These are phyloP conservation scores for Synanthedon formicaeformis DNA, from an alignment of 2,888 invertebrate species.

Conservation along the genomic window DNA sequence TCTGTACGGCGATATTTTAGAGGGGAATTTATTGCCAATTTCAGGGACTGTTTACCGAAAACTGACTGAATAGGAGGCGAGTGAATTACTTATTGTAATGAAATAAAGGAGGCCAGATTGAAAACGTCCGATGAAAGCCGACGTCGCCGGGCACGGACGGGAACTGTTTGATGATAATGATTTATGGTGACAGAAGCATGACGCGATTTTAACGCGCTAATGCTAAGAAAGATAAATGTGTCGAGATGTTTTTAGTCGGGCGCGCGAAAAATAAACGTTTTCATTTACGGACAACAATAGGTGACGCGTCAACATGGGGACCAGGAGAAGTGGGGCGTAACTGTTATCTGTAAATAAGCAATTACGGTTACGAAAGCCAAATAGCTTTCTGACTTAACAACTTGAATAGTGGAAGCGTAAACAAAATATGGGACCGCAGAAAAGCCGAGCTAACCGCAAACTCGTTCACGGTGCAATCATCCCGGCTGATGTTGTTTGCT, in stretches of 20 bases:
- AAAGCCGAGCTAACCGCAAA: constrained; percentile 37
- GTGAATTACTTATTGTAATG: constrained; percentile 67
- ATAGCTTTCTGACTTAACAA: not conserved
- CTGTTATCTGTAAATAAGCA: constrained; percentile 1
- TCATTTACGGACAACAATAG: constrained; percentile 17
- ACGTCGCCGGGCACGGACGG: constrained; percentile 31
- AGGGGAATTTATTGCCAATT: constrained; percentile 66
- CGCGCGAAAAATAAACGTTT: constrained; percentile 33
- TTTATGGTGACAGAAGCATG: constrained; percentile 60
- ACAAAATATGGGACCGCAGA: constrained; percentile 47
- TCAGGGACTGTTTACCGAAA: constrained; percentile 62
- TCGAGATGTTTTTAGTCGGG: constrained; percentile 34
- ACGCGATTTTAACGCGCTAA: constrained; percentile 57
- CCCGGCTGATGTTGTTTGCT: constrained; percentile 31
- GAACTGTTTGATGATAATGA: constrained; percentile 63
- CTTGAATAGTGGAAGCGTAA: constrained; percentile 40
- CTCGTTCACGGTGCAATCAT: constrained; percentile 45
- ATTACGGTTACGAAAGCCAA: not conserved
- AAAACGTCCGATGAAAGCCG: constrained; percentile 63
- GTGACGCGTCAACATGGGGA: constrained; percentile 14
- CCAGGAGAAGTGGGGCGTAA: constrained; percentile 4
- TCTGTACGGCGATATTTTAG: constrained; percentile 46
- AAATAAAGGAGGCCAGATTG: constrained; percentile 66
- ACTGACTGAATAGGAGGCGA: constrained; percentile 60
- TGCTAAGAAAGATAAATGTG: constrained; percentile 58